Evolutionary conservation across 1,140 invertebrate species (phyloP), one percentile per base, ranked within the genome.

Genomic region (Chlorops oryzae): DNA sequence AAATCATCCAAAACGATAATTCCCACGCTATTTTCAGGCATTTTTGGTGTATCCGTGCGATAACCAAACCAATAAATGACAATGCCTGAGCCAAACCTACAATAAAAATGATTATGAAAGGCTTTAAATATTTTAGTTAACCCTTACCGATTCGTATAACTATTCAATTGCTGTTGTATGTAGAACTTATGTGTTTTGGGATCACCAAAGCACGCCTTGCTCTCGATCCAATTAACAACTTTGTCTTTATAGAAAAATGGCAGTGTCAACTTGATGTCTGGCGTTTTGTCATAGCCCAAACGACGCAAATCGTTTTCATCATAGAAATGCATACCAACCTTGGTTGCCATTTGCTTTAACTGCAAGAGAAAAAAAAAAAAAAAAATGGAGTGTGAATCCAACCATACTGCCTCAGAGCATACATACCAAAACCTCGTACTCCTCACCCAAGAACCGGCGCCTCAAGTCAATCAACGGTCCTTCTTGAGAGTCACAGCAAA

Each of bases 21-120:
- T 17, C 62, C 62, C 40, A 65, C 58, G 45, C 79, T 79, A 61
- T 84, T 86, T 44, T 86, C 82, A 13, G 65, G 71, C 12, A 74
- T 53, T 55, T 75, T 59, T 18, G 74, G 65, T 17, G 91, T 71
- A 32, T 80, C 82, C 51, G 92, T 87, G 13, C 94, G 74, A 70
- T 84, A 95, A 18, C 92, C 92, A 78, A 94, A 93, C 93, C 93
- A 97, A 70, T 96, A 97, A 57, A 97, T 95, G 3, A 96, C 89
- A 47, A 96, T 76, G 3, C 93, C 93, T 13, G 91, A 83, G 3
- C 94, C 94, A 81, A 95, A 97, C 60, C 88, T 87, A 17, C 51
- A 37, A 59, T 21, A 2, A 22, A 61, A 58, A 54, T 41, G 7
- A 46, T 27, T 3, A 41, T 5, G 22, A 41, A 5, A 12, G 3